Base-by-base conservation (phyloP, 2,797 vertebrate species). In the Gambelia wislizenii region DNA sequence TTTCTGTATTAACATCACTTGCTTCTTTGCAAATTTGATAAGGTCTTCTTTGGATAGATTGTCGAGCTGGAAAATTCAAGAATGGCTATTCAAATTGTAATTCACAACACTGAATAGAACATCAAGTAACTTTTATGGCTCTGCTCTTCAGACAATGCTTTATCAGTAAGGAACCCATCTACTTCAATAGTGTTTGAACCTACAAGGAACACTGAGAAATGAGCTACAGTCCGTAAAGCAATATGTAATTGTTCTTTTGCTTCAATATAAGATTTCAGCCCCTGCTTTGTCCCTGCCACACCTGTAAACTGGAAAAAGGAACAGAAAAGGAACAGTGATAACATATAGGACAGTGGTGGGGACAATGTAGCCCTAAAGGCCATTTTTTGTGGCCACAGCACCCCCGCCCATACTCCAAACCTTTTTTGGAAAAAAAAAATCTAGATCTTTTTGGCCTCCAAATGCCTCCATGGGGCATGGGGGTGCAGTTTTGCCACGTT, bases 1-100 rank as follows among this genome's bases (percentile, higher is more conserved):
- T 97, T 98, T 99, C 95, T 99, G 99, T 92, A 99, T 97, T 33
- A 97, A 93, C 95, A 98, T 96, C 95, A 99, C 97, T 92, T 99
- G 99, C 90, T 99, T 99, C 96, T 99, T 99, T 83, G 98, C 97
- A 97, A 98, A 99, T 95, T 99, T 99, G 94, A 99, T 99, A 72
- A 99, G 98, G 93, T 99, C 98, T 94, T 99, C 99, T 96, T 98
- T 99, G 81, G 99, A 96, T 86, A 99, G 94, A 0, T 98, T 97
- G 96, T 99, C 98, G 97, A 99, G 95, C 99, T 99, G 92, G 87
- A 94, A 96, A 91, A 95, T 85, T 95, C 85, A 95, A 20, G 87
- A 93, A 90, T 0, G 36, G 52, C 49, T 6, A 49, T 89, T 67
- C 59, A 25, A 83, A 89, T 83, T 0, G 2, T 9, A 84, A 1